Evolutionary conservation across 2,888 invertebrate species (phyloP).

Genomic region (Erynnis tages): DNA sequence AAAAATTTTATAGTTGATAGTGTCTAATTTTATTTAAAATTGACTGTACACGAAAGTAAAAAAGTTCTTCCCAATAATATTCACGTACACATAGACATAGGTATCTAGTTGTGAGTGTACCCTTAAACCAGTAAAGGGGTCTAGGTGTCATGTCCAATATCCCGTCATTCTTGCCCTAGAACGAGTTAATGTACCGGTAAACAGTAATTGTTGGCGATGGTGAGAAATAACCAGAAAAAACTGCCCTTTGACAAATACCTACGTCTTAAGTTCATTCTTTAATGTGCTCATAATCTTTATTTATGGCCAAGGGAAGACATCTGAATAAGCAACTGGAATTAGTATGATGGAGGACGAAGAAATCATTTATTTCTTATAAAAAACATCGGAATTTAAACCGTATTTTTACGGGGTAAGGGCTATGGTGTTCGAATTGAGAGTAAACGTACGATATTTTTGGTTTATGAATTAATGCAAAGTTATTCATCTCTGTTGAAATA

Average conservation of each 20-base stretch:
- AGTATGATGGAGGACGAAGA: constrained; percentile 43
- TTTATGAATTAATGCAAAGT: constrained; percentile 30
- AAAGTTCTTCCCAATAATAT: too few relatives aligned
- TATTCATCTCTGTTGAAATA: constrained; percentile 51
- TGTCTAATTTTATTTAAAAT: too few relatives aligned
- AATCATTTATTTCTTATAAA: background rate
- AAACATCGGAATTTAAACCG: background rate
- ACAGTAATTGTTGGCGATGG: background rate
- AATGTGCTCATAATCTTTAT: constrained; percentile 59
- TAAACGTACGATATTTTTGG: constrained; percentile 7
- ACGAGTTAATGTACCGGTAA: too few relatives aligned
- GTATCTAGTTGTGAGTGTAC: too few relatives aligned
- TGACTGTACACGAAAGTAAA: too few relatives aligned
- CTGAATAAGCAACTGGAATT: constrained; percentile 63
- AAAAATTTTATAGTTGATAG: too few relatives aligned
- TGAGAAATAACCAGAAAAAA: background rate
- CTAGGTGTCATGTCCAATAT: too few relatives aligned
- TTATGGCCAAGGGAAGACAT: constrained; percentile 58
- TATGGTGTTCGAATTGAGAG: background rate
- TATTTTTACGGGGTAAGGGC: background rate
- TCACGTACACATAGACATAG: too few relatives aligned
- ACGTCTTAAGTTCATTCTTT: constrained; percentile 41
- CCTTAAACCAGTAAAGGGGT: too few relatives aligned
- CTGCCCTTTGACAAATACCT: constrained; percentile 14
- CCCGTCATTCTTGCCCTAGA: too few relatives aligned